Evolutionary conservation across 2,888 invertebrate genomes (phyloP), one percentile per base, ranked within the genome.

Genomic region (Diarsia brunnea): DNA sequence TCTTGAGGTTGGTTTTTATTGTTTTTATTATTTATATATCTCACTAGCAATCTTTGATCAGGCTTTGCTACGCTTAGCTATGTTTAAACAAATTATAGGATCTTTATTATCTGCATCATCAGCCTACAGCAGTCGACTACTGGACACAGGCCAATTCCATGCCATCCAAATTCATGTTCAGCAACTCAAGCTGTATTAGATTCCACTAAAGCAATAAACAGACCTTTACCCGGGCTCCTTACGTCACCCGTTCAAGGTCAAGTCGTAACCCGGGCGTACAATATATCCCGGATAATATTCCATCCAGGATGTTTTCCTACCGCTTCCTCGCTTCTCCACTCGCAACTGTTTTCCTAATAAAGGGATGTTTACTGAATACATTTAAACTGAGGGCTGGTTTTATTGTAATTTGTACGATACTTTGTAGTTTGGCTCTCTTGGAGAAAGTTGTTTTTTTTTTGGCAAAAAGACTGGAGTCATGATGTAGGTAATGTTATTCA

Each of bases 221-320:
- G 45, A 21, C 38, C 2, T 66, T 7, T 27, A 11, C 51, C 55
- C 14, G 24, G 55, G n/a, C 45, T 24, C 10, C 21, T 55, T 45
- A 27, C 63, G 55, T 73, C 55, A 67, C 31, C 7, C 8, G 64
- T 66, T 51, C 82, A 73, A 81, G 73, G 82, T 73, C 73, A 60
- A 12, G 16, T 10, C 19, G 49, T 69, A 45, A 24, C 63, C 81
- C 66, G 51, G 65, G 53, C 71, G 27, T 31, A 47, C 66, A 14
- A 63, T 61, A 69, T 69, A 82, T 76, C 77, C 77, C 72, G 77
- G 72, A 61, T 73, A 78, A 69, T 75, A 68, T 78, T 66, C 67
- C 47, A 67, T 38, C 27, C 84, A 82, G 88, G 86, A 86, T 86
- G 86, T 86, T 86, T 88, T 81, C 43, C 66, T 75, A 55, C 64